Conservation (phyloP, 2,113 vertebrate genomes). For the Manacus vitellinus region DNA sequence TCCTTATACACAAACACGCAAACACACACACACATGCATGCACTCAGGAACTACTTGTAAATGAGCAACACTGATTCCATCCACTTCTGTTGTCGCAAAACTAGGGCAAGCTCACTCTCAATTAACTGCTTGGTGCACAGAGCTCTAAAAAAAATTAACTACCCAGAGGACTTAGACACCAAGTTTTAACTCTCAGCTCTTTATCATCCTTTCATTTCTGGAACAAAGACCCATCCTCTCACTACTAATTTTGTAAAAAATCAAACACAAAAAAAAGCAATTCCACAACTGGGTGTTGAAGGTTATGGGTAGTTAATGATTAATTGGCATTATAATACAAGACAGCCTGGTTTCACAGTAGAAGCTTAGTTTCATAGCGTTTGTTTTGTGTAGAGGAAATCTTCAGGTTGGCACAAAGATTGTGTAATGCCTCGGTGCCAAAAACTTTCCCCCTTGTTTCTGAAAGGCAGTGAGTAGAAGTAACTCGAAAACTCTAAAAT, state of each 20-base stretch:
- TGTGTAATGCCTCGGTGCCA: background rate
- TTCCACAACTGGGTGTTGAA: slow-evolving; percentile 26
- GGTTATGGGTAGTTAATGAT: slow-evolving; percentile 22
- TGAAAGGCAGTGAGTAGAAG: background rate
- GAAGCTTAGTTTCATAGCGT: background rate
- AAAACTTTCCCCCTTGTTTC: background rate
- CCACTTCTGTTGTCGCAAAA: slow-evolving; percentile 54
- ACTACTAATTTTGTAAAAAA: slow-evolving; percentile 39
- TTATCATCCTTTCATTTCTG: slow-evolving; percentile 18
- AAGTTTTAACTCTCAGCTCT: slow-evolving; percentile 31
- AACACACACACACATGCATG: background rate
- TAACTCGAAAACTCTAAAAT: background rate
- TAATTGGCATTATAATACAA: slow-evolving; percentile 25
- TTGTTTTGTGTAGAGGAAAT: background rate
- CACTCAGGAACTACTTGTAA: slow-evolving; percentile 45
- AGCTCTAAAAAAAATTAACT: background rate
- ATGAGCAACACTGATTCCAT: slow-evolving; percentile 34
- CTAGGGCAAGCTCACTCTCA: slow-evolving; percentile 44
- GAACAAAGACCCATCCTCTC: slow-evolving; percentile 40
- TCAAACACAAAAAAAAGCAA: slow-evolving; percentile 9
- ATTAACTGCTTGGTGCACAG: slow-evolving; percentile 33
- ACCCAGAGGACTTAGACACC: background rate
- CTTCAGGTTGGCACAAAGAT: background rate
- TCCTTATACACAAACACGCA: background rate
- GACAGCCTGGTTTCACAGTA: background rate